Evolutionary conservation across 2,888 invertebrate species (phyloP).

Genomic region (Ectropis crepuscularia): DNA sequence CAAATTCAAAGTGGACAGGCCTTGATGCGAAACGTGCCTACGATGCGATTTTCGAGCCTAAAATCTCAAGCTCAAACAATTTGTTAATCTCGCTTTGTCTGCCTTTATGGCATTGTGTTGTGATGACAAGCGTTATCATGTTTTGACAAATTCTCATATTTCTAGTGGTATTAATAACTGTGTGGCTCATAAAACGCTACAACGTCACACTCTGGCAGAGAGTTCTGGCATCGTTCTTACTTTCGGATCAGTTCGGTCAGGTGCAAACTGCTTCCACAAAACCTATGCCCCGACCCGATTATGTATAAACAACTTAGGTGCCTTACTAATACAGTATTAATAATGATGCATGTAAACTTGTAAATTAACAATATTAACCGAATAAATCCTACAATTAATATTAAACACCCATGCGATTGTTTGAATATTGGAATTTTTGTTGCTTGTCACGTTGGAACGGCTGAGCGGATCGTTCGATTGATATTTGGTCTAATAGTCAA

Average conservation of each 20-base stretch:
- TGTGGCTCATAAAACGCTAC: slow-evolving; percentile 47
- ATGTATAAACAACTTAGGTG: slow-evolving; percentile 3
- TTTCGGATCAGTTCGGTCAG: slow-evolving; percentile 45
- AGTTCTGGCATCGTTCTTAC: slow-evolving; percentile 58
- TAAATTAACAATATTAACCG: too few species aligned
- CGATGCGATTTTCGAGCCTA: slow-evolving; percentile 14
- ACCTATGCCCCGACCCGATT: slow-evolving; percentile 23
- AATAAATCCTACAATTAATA: too few species aligned
- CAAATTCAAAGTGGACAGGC: slow-evolving; percentile 6
- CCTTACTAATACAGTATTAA: too few species aligned
- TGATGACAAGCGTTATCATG: slow-evolving; percentile 29
- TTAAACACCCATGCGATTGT: too few species aligned
- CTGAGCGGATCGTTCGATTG: too few species aligned
- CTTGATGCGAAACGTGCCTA: slow-evolving; percentile 23
- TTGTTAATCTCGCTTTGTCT: slow-evolving; percentile 27
- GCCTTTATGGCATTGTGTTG: slow-evolving; percentile 19
- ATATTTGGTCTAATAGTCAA: too few species aligned
- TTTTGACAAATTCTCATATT: slow-evolving; percentile 42
- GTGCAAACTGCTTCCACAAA: slow-evolving; percentile 37
- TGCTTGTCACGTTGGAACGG: too few species aligned
- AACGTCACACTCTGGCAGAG: slow-evolving; percentile 63
- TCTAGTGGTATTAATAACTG: slow-evolving; percentile 49
- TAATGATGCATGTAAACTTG: too few species aligned
- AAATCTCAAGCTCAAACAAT: slow-evolving; percentile 22
- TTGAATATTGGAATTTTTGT: too few species aligned